Conservation (phyloP, 2,113 vertebrate species). For the Semicossyphus pulcher region DNA sequence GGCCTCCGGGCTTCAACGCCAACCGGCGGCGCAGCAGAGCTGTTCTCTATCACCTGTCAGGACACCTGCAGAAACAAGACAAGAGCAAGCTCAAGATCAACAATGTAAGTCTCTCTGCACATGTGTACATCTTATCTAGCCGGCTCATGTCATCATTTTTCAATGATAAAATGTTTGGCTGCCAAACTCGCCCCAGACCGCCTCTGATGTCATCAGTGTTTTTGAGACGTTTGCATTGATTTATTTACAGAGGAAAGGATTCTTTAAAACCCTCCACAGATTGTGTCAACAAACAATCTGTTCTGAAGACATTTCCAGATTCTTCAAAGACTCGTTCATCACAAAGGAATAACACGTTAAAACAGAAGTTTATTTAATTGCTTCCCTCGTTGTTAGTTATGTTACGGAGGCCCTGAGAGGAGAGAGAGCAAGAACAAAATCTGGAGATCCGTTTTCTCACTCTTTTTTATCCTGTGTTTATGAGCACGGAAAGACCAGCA, state of each 20-base stretch:
- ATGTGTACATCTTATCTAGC: neutral
- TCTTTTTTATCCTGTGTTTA: no score
- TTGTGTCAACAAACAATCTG: neutral
- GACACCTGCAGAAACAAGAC: conserved; percentile 89
- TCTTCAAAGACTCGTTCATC: conserved; percentile 15
- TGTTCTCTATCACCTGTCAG: conserved; percentile 87
- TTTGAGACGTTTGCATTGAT: neutral
- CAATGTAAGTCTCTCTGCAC: conserved; percentile 77
- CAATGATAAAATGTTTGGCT: neutral
- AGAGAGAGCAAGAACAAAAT: no score
- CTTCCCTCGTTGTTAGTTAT: neutral
- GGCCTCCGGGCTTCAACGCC: conserved; percentile 84
- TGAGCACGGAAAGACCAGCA: no score
- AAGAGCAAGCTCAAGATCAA: conserved; percentile 89
- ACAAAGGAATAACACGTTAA: conserved; percentile 8
- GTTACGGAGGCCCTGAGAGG: neutral
- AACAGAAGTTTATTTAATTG: conserved; percentile 2
- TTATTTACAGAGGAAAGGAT: neutral
- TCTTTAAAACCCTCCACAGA: neutral
- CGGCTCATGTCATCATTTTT: neutral
- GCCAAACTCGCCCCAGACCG: neutral
- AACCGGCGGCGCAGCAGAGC: conserved; percentile 87
- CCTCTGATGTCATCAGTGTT: conserved; percentile 3
- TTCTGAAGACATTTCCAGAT: neutral
- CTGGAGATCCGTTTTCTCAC: no score